These are phyloP conservation scores for Geopemphigus sp. DNA, from an alignment of 1,140 invertebrate genomes.

Conservation along the genomic window DNA sequence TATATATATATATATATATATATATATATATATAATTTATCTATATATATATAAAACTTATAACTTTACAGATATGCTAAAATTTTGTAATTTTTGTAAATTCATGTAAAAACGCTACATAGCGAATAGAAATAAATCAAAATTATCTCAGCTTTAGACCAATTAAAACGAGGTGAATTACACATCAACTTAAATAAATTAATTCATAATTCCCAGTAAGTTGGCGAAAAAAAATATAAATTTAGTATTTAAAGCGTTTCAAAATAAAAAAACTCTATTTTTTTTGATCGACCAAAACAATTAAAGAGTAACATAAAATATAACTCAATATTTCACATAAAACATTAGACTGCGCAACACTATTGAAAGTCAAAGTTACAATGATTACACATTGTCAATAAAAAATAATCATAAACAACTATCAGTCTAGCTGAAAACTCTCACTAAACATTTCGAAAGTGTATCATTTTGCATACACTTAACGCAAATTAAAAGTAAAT, in stretches of 20 bases:
- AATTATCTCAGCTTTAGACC: conserved; percentile 24
- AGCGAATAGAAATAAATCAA: conserved; percentile 7
- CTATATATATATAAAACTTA: conserved; percentile 26
- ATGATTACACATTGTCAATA: neutral
- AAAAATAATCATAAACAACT: neutral
- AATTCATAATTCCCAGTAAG: neutral
- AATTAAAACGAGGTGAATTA: conserved; percentile 28
- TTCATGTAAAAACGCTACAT: neutral
- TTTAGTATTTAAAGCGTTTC: conserved; percentile 27
- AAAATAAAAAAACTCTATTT: conserved; percentile 19
- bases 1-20: conserved; percentile 34
- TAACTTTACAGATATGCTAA: conserved; percentile 40
- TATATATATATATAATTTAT: neutral
- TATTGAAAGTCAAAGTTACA: neutral
- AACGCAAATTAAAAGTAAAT: neutral
- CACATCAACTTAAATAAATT: conserved; percentile 16
- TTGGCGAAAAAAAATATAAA: conserved; percentile 41
- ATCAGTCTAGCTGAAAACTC: neutral
- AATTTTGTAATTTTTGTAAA: conserved; percentile 18
- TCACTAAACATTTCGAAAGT: neutral
- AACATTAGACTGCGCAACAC: conserved; percentile 22
- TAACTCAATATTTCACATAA: neutral
- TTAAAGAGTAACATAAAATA: neutral
- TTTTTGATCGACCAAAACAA: conserved; percentile 9
- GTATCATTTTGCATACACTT: neutral